Evolutionary conservation across 1,140 invertebrate genomes (phyloP).

Genomic region (Caerostris extrusa): DNA sequence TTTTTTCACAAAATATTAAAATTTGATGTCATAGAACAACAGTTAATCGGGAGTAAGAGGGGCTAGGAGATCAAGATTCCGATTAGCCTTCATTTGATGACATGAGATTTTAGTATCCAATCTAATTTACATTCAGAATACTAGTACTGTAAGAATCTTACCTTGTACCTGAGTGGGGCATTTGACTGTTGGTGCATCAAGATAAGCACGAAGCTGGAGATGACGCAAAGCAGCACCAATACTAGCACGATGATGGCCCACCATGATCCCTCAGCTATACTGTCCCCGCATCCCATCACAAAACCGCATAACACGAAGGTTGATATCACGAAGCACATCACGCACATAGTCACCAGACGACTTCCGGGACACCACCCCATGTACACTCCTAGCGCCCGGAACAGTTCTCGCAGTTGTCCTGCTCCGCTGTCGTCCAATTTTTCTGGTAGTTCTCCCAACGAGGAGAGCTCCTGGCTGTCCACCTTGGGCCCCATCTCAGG

Average conservation of each 20-base stretch:
- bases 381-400: slow-evolving; percentile 1
- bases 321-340: slow-evolving; percentile 61
- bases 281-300: background rate
- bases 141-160: slow-evolving; percentile 74
- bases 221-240: slow-evolving; percentile 40
- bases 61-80: too few relatives aligned
- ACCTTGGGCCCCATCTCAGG: background rate
- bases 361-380: slow-evolving; percentile 36
- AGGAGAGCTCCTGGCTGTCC: slow-evolving; percentile 71
- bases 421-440: background rate
- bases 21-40: too few relatives aligned
- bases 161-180: slow-evolving; percentile 89
- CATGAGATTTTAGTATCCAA: too few relatives aligned
- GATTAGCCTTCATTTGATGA: too few relatives aligned
- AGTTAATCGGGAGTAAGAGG: too few relatives aligned
- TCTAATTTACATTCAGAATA: too few relatives aligned
- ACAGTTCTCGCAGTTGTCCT: slow-evolving; percentile 51
- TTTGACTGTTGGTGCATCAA: slow-evolving; percentile 91
- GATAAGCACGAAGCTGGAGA: slow-evolving; percentile 86
- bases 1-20: too few relatives aligned
- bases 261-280: slow-evolving; percentile 11
- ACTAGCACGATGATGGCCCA: slow-evolving; percentile 70
- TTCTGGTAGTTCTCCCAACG: slow-evolving; percentile 38
- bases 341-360: slow-evolving; percentile 61
- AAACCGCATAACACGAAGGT: slow-evolving; percentile 77